Conservation (phyloP, 1,140 invertebrate species). For the Chironomus striatipennis region DNA sequence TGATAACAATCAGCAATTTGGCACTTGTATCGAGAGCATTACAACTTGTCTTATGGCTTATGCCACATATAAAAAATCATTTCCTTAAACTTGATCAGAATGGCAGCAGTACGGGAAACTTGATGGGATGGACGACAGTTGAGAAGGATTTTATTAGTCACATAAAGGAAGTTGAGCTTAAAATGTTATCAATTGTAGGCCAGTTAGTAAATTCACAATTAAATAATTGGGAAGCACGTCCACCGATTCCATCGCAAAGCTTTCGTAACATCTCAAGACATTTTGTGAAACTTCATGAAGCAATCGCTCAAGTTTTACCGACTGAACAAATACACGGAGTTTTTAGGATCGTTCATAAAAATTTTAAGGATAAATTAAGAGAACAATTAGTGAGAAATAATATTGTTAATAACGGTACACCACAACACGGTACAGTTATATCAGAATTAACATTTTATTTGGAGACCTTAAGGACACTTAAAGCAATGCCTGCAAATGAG, state of each 20-base stretch:
- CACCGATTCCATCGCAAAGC: constrained; percentile 86
- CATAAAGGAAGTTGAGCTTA: constrained; percentile 82
- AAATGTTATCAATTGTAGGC: constrained; percentile 82
- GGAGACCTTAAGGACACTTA: constrained; percentile 78
- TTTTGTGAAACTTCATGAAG: constrained; percentile 86
- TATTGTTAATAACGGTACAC: constrained; percentile 89
- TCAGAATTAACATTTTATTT: constrained; percentile 94
- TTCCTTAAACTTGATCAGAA: constrained; percentile 47
- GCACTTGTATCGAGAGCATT: constrained; percentile 84
- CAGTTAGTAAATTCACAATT: constrained; percentile 70
- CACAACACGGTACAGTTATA: constrained; percentile 90
- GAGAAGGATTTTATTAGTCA: constrained; percentile 80
- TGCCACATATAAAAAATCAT: constrained; percentile 59
- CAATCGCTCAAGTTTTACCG: constrained; percentile 71
- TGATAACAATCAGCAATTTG: constrained; percentile 90
- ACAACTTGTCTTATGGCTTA: constrained; percentile 67
- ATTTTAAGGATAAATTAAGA: constrained; percentile 78
- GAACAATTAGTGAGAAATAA: constrained; percentile 78
- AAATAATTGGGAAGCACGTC: constrained; percentile 81
- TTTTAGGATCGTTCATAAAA: constrained; percentile 74
- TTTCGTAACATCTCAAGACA: constrained; percentile 90
- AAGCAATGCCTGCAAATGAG: constrained; percentile 66
- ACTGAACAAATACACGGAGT: constrained; percentile 58
- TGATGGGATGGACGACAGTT: constrained; percentile 52
- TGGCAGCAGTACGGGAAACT: constrained; percentile 30